A percentile compares a stretch with the other conserved stretches of the same genome.
phyloP scores from a whole-genome alignment of 1,140 invertebrate genomes.

The Hycleus phaleratus region DNA sequence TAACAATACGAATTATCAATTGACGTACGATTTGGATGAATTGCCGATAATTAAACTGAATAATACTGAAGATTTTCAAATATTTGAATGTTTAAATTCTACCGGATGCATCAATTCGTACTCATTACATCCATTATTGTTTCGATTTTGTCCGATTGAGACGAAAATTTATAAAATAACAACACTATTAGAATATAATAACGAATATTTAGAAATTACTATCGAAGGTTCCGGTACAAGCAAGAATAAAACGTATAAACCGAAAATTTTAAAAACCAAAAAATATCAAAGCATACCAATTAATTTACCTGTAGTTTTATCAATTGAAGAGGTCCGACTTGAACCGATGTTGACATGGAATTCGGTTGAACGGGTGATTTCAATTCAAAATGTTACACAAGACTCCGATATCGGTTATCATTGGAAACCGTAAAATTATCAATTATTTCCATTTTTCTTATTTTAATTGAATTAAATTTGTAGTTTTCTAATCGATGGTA shows the following conservation, averaged over 20 bases:
- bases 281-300: neutral
- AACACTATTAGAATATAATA: slow-evolving; percentile 2
- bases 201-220: neutral
- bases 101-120: slow-evolving; percentile 12
- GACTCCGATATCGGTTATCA: slow-evolving; percentile 21
- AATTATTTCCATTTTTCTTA: neutral
- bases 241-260: slow-evolving; percentile 1
- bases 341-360: slow-evolving; percentile 22
- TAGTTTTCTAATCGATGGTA: neutral
- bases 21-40: slow-evolving; percentile 16
- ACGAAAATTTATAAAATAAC: slow-evolving; percentile 12
- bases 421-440: slow-evolving; percentile 10
- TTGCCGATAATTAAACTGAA: slow-evolving; percentile 11
- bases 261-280: neutral
- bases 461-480: neutral
- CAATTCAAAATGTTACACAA: slow-evolving; percentile 23
- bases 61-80: slow-evolving; percentile 11
- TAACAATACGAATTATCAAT: slow-evolving; percentile 23
- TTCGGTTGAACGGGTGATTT: slow-evolving; percentile 18
- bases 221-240: neutral
- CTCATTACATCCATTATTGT: slow-evolving; percentile 12
- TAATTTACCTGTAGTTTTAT: slow-evolving; percentile 9
- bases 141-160: slow-evolving; percentile 29
- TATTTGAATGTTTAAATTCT: slow-evolving; percentile 27
- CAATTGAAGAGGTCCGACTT: slow-evolving; percentile 18